Evolutionary conservation across 2,113 vertebrate genomes (phyloP), one percentile per base, ranked within the genome.

Genomic region (Aix galericulata): DNA sequence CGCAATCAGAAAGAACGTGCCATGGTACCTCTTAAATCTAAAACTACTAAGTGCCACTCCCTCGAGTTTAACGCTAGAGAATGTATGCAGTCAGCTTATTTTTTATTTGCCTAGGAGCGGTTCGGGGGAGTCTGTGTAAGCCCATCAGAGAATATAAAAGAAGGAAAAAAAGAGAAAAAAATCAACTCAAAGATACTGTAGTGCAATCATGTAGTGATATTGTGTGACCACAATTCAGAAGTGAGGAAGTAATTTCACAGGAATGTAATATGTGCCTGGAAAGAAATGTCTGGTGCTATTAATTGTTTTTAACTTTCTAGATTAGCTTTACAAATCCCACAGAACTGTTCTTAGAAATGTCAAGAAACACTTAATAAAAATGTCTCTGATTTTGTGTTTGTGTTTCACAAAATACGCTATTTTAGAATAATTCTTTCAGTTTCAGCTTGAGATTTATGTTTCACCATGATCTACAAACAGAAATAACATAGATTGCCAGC

Each of bases 51-150:
- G 15, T 3, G 9, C 17, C n/a, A 17, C 5, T 66, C 8, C 20
- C 1, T 12, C 42, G 9, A 72, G 31, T 10, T 36, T 16, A 13
- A 27, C 0, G 0, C 10, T 8, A 52, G 4, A 46, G 15, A 73
- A 69, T 25, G 13, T 36, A 27, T 13, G 48, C 34, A 53, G n/a
- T 21, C 68, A 27, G 6, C 46, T 71, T 36, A 27, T 34, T 36
- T 27, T 52, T 52, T 44, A 40, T 74, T 40, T 58, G 42, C 27
- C 17, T 55, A 46, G 11, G 40, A 40, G 29, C 21, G 4, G 34
- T n/a, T 66, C 6, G 42, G 40, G 16, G 18, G 29, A 5, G n/a
- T 64, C 44, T 48, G 20, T 23, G 31, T 17, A 40, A 44, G 26
- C 16, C 27, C 22, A 2, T 31, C 7, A 79, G 62, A 63, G 27